Conservation (phyloP, 2,888 invertebrate species). For the Philaethria dido region DNA sequence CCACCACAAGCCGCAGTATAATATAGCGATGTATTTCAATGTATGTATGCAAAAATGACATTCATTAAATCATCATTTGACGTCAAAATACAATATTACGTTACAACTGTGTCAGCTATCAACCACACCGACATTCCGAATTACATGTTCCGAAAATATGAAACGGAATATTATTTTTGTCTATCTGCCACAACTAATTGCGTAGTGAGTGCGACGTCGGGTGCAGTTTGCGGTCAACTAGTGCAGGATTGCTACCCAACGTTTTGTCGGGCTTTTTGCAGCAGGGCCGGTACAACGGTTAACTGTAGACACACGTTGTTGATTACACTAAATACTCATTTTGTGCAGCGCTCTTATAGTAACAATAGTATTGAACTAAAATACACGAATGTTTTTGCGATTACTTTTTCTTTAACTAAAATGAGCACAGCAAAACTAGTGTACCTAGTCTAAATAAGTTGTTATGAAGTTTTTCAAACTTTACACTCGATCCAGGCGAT, state of each 20-base stretch:
- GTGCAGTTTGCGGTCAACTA: constrained; percentile 69
- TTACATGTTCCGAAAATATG: constrained; percentile 37
- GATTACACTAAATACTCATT: constrained; percentile 44
- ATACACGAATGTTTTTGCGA: too few relatives aligned
- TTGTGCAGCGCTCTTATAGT: constrained; percentile 9
- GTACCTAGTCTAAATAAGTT: too few relatives aligned
- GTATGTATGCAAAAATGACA: neutral
- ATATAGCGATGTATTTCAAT: neutral
- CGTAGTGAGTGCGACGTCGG: constrained; percentile 55
- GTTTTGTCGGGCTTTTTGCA: constrained; percentile 72
- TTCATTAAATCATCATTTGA: neutral
- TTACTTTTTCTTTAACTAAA: too few relatives aligned
- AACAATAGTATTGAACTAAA: neutral
- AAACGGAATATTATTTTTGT: constrained; percentile 44
- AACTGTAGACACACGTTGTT: constrained; percentile 48
- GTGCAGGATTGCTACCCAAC: constrained; percentile 56
- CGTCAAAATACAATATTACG: neutral
- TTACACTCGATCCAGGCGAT: too few relatives aligned
- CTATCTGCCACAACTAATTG: constrained; percentile 49
- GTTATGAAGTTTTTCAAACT: too few relatives aligned
- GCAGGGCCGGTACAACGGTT: constrained; percentile 47
- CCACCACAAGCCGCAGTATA: neutral
- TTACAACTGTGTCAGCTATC: constrained; percentile 24
- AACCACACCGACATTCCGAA: constrained; percentile 37
- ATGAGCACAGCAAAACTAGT: too few relatives aligned